Evolutionary conservation across 2,113 vertebrate genomes (phyloP), one percentile per base, ranked within the genome.

Genomic region (Rhinoderma darwinii): DNA sequence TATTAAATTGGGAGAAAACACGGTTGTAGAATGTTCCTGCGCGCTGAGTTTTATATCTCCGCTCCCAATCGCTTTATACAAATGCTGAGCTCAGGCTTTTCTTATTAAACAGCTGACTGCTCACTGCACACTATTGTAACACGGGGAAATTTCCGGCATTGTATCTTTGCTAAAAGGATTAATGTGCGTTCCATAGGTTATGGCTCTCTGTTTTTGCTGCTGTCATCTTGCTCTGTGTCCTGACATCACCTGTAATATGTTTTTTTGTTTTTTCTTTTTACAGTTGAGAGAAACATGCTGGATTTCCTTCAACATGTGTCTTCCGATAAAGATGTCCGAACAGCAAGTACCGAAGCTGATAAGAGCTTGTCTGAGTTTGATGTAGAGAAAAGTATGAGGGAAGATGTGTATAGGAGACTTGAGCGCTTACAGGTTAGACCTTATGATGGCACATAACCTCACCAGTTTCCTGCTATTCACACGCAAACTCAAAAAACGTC

Each of bases 371-470:
- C 97, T 0, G 98, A 98, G 89, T 99, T 99, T 0, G 98, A 99
- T 0, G 97, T 99, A 91, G 98, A 99, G 94, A 99, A 97, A 97
- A 99, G 97, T 94, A 99, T 99, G 98, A 93, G 98, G 88, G 95
- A 95, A 89, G 98, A 99, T 0, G 97, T 99, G 63, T 99, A 99
- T 93, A 96, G 92, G 92, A 93, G 96, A 89, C 92, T 99, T 0
- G 96, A 98, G 0, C 96, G 96, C 88, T 94, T 99, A 86, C 95
- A 98, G 96, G 98, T 97, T 82, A 5, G 91, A 15, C 3, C 8
- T 10, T 37, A 5, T 14, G 6, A 22, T 37, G 3, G 35, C 6
- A 59, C 2, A 2, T 17, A 22, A 7, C 14, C 18, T 39, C 12
- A 39, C 30, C n/a, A 37, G 66, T 39, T 17, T 37, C 32, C 32